These are phyloP conservation scores for Caenorhabditis sinica DNA, from an alignment of 2,888 invertebrate species.

Conservation along the genomic window DNA sequence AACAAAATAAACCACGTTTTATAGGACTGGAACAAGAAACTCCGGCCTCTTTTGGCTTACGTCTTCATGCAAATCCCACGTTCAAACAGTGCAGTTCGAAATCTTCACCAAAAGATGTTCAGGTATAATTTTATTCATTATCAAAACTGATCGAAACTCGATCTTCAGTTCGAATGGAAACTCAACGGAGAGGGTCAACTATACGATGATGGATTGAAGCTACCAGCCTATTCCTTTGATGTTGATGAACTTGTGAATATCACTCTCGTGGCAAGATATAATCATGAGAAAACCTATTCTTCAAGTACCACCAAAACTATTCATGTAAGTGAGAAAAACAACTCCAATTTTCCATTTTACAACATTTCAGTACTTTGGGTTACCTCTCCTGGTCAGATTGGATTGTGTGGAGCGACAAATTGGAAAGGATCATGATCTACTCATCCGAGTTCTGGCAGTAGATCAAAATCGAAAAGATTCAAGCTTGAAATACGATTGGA, in stretches of 20 bases:
- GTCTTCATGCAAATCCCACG: slow-evolving; percentile 54
- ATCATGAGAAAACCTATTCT: slow-evolving; percentile 48
- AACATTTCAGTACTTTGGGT: slow-evolving; percentile 55
- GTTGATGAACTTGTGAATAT: slow-evolving; percentile 58
- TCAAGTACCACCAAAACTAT: slow-evolving; percentile 54
- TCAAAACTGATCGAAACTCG: no score
- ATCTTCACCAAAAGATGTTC: slow-evolving; percentile 59
- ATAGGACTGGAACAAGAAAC: slow-evolving; percentile 56
- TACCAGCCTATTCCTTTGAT: slow-evolving; percentile 51
- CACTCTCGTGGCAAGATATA: slow-evolving; percentile 55
- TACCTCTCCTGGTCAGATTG: slow-evolving; percentile 48
- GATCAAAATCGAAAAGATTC: slow-evolving; percentile 56
- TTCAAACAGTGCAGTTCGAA: slow-evolving; percentile 63
- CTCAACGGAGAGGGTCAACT: slow-evolving; percentile 54
- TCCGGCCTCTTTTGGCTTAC: slow-evolving; percentile 59
- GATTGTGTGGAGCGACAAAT: slow-evolving; percentile 62
- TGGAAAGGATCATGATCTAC: slow-evolving; percentile 48
- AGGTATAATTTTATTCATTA: slow-evolving; percentile 24
- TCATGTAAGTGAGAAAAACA: slow-evolving; percentile 28
- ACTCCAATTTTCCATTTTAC: neutral
- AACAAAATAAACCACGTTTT: no score
- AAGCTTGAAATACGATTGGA: slow-evolving; percentile 47
- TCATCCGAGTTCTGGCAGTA: slow-evolving; percentile 27
- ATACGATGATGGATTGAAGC: slow-evolving; percentile 53
- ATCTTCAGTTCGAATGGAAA: slow-evolving; percentile 68